A percentile compares a stretch with the other conserved stretches of the same genome.
phyloP scores from a whole-genome alignment of 2,113 vertebrate genomes.

The Ivindomyrus marchei region DNA sequence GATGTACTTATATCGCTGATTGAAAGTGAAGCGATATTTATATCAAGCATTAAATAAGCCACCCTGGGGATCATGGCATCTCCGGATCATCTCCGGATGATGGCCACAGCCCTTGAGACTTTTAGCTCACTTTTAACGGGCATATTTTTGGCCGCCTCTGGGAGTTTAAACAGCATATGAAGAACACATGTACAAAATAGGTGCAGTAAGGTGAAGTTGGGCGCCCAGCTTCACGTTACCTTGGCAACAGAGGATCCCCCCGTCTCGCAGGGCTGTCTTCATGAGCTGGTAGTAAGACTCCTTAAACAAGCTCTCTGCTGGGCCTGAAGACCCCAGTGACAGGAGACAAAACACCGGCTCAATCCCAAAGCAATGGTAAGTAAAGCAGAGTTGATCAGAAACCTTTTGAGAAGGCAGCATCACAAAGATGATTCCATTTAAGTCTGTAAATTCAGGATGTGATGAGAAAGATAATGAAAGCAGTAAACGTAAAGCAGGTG shows the following conservation, averaged over 20 bases:
- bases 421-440: background rate
- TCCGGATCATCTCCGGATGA: background rate
- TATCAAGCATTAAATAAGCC: background rate
- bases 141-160: background rate
- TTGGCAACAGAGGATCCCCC: constrained; percentile 93
- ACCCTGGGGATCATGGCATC: background rate
- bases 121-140: background rate
- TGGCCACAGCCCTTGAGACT: background rate
- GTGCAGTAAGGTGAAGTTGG: background rate
- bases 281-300: constrained; percentile 96
- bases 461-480: background rate
- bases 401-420: background rate
- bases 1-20: background rate
- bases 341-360: background rate
- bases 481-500: background rate
- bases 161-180: background rate
- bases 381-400: background rate
- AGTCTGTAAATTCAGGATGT: background rate
- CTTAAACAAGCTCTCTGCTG: constrained; percentile 95
- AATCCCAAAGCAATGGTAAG: background rate
- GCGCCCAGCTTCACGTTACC: constrained; percentile 56
- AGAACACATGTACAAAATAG: background rate
- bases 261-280: constrained; percentile 84
- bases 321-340: constrained; percentile 54
- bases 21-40: background rate